Evolutionary conservation across 2,113 vertebrate genomes (phyloP), one percentile per base, ranked within the genome.

Genomic region (Channa argus): DNA sequence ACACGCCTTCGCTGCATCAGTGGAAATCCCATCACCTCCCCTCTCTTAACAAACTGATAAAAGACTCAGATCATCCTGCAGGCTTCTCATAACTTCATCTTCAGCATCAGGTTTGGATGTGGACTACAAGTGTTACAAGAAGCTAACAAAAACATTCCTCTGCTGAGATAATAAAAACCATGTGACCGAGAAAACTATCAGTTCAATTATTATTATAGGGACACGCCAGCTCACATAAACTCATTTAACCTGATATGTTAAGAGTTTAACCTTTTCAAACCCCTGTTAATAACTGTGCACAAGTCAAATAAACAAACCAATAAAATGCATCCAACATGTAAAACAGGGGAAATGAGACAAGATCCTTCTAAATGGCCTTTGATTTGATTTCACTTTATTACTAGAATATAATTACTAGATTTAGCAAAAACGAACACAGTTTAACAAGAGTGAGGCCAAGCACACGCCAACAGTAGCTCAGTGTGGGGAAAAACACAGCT

Each of bases 11-110:
- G 3, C 39, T 7, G 43, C 13, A 3, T 52, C 68, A 64, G 72
- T 8, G 13, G 15, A 36, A 73, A 52, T 64, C 52, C 52, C 67
- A 69, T 69, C 68, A 52, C 43, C 38, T 45, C 39, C 3, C 8
- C 14, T 46, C 3, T 45, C 6, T 5, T 6, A 44, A 54, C 13
- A 24, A 24, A n/a, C n/a, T n/a, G n/a, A n/a, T n/a, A n/a, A n/a
- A n/a, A n/a, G n/a, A n/a, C n/a, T n/a, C n/a, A n/a, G n/a, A 24
- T 24, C 24, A 24, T 24, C 24, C 24, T 24, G 24, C 24, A 24
- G 24, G 24, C 24, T 33, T 46, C 3, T 45, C 6, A 8, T 6
- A 44, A 54, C 13, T 37, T 9, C 5, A 13, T n/a, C 39, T 13
- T 8, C 37, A 54, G 6, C 39, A 54, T 34, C 11, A 8, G 4